These are phyloP conservation scores for Acanthosoma haemorrhoidale DNA, from an alignment of 2,888 invertebrate genomes.

Conservation along the genomic window DNA sequence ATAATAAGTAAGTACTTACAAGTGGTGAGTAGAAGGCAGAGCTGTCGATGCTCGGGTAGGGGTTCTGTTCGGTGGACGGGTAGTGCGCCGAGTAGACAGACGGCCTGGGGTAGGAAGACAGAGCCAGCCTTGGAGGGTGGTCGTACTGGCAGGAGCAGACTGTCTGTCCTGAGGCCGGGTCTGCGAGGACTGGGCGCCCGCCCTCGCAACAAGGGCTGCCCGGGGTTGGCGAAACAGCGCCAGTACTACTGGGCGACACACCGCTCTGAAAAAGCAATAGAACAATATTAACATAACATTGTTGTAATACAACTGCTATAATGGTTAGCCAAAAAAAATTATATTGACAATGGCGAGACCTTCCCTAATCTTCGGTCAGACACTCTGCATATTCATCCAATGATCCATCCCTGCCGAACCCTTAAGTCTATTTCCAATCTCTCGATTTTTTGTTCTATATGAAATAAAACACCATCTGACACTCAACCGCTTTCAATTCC, in stretches of 20 bases:
- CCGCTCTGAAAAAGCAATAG: constrained; percentile 51
- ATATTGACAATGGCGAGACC: too few species aligned
- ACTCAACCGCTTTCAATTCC: too few species aligned
- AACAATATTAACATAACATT: too few species aligned
- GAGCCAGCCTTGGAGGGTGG: constrained; percentile 74
- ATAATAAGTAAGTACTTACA: constrained; percentile 63
- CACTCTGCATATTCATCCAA: too few species aligned
- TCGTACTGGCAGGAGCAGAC: constrained; percentile 94
- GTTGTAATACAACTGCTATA: too few species aligned
- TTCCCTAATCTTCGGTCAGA: too few species aligned
- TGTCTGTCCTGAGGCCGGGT: constrained; percentile 86
- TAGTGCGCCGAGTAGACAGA: constrained; percentile 83
- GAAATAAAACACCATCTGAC: too few species aligned
- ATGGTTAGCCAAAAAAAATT: too few species aligned
- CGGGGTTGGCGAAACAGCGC: constrained; percentile 46
- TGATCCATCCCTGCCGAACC: too few species aligned
- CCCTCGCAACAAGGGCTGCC: constrained; percentile 75
- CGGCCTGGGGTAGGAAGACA: constrained; percentile 73
- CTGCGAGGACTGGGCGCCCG: constrained; percentile 84
- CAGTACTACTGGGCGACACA: constrained; percentile 47
- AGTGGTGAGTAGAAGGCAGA: constrained; percentile 92
- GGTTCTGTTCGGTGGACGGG: constrained; percentile 85
- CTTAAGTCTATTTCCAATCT: too few species aligned
- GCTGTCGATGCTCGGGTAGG: constrained; percentile 89
- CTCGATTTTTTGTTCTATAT: too few species aligned